Conservation (phyloP, 2,888 invertebrate species). For the Pimpla rufipes region DNA sequence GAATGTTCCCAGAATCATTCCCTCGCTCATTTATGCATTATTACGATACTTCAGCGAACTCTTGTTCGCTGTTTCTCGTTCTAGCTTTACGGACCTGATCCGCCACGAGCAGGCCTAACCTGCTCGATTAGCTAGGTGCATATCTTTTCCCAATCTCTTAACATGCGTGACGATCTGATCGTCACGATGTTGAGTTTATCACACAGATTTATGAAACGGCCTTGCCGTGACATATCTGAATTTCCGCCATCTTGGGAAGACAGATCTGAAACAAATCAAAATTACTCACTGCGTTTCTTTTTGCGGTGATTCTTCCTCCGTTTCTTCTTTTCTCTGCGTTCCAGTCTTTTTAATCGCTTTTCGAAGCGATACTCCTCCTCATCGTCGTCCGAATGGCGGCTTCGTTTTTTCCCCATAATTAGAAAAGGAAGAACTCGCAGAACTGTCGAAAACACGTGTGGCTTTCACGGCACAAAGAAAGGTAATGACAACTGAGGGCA, state of each 20-base stretch:
- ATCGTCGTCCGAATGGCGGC: constrained; percentile 10
- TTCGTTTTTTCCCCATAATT: constrained; percentile 21
- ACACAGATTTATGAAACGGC: neutral
- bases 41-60: constrained; percentile 15
- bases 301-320: neutral
- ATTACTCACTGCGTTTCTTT: constrained; percentile 11
- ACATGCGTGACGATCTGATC: constrained; percentile 13
- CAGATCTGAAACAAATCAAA: constrained; percentile 12
- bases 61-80: constrained; percentile 16
- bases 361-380: constrained; percentile 23
- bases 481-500: constrained; percentile 8
- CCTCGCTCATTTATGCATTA: neutral
- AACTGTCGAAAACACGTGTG: constrained; percentile 20
- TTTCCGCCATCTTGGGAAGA: constrained; percentile 19
- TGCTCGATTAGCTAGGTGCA: constrained; percentile 7
- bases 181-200: constrained; percentile 11
- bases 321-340: constrained; percentile 17
- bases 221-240: neutral
- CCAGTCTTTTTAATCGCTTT: constrained; percentile 9
- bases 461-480: constrained; percentile 21
- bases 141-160: neutral
- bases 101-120: constrained; percentile 21
- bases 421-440: neutral
- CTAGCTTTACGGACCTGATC: constrained; percentile 13
- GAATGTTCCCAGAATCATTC: constrained; percentile 23